These are phyloP conservation scores for Tinea pellionella DNA, from an alignment of 2,888 invertebrate genomes.

Conservation along the genomic window DNA sequence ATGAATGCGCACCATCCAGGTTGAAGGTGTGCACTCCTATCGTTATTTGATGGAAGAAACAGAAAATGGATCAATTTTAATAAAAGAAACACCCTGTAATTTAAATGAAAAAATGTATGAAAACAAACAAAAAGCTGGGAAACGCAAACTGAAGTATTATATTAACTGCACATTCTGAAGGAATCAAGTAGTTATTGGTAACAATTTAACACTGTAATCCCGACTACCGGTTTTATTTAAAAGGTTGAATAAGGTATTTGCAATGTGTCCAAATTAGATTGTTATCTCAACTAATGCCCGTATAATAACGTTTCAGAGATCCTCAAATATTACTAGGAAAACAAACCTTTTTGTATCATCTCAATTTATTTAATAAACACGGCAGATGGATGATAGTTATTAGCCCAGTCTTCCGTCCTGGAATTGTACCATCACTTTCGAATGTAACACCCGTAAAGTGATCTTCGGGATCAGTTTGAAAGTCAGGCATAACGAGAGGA, in stretches of 20 bases:
- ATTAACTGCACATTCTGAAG: neutral
- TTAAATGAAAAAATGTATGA: neutral
- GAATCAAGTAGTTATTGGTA: neutral
- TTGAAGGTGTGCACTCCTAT: too few species aligned
- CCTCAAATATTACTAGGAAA: neutral
- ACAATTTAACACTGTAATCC: slow-evolving; percentile 7
- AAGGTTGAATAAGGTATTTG: neutral
- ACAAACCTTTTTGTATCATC: neutral
- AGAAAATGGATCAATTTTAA: too few species aligned
- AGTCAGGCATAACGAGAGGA: too few species aligned
- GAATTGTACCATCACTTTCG: too few species aligned
- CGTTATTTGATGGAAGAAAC: too few species aligned
- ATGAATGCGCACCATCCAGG: too few species aligned
- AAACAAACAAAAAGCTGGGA: slow-evolving; percentile 11
- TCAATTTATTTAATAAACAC: too few species aligned
- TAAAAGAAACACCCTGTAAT: neutral
- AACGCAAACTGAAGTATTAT: slow-evolving; percentile 10
- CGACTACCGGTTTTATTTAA: slow-evolving; percentile 4
- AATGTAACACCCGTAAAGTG: too few species aligned
- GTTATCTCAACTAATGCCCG: slow-evolving; percentile 47
- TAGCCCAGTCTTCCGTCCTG: too few species aligned
- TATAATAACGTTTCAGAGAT: slow-evolving; percentile 21
- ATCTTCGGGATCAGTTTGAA: too few species aligned
- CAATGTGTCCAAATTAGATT: slow-evolving; percentile 37
- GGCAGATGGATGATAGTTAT: too few species aligned